Base-by-base conservation (phyloP, 2,113 vertebrate species). In the Colossoma macropomum region DNA sequence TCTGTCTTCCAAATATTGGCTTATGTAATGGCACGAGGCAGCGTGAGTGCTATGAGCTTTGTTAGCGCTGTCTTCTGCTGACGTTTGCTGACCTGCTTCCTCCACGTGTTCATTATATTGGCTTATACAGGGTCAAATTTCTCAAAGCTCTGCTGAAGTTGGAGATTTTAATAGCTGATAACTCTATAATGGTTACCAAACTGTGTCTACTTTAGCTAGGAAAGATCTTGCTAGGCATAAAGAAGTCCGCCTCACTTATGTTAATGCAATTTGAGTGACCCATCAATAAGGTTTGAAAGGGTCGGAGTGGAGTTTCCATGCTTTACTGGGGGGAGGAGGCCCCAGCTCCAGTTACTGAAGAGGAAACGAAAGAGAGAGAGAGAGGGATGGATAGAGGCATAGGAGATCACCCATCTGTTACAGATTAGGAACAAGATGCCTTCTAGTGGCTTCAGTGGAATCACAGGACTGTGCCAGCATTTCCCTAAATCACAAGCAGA, bases 361-460 rank as follows among this genome's bases (percentile, higher is more conserved):
- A 56, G 54, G 13, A 11, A 50, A 15, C 4, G 48, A 50, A 11
- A 50, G 48, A 50, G 48, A 50, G 48, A 75, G 77, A 27, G 59
- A 62, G 59, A 75, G 25, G 38, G 52, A 54, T 32, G 79, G 82
- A 71, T 74, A 72, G 52, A 85, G 77, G 83, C 73, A 83, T 75
- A 76, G 79, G 68, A 80, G 87, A 86, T 86, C 82, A 59, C 71
- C 85, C 92, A 92, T 93, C 92, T 93, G 92, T 83, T 91, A 79
- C 62, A 82, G 83, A 87, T 94, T 94, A 92, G 89, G 86, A 91
- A 90, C 85, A 89, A 91, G 86, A 92, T 88, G 89, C 87, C 88
- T 91, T 65, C 76, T 80, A 79, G 88, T 91, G 88, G 86, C 89
- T 92, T 90, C 82, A 62, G 48, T 85, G 85, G 89, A 90, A 87